These are phyloP conservation scores for Pelecanoides urinatrix DNA, from an alignment of 2,113 vertebrate species.

Conservation along the genomic window DNA sequence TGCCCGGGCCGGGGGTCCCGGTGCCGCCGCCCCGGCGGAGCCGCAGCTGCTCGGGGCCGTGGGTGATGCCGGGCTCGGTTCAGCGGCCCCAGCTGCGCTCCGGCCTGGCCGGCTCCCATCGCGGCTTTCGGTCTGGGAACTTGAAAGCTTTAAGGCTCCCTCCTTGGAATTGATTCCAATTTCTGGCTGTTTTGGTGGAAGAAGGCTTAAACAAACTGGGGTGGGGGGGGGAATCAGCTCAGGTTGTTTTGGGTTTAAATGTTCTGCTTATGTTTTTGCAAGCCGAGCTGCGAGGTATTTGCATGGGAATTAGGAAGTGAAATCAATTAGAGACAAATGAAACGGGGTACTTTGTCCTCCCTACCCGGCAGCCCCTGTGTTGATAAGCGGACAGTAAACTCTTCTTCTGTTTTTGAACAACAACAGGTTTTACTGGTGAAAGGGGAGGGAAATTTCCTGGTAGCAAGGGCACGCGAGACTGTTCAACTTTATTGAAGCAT, in stretches of 20 bases:
- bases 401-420: background rate
- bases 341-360: background rate
- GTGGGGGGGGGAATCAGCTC: too few species aligned
- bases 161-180: background rate
- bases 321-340: background rate
- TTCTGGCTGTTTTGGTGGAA: background rate
- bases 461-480: background rate
- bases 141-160: background rate
- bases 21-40: background rate
- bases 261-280: background rate
- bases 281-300: background rate
- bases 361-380: background rate
- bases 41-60: background rate
- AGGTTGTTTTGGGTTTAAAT: background rate
- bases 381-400: background rate
- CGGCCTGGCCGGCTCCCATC: background rate
- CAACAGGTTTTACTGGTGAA: background rate
- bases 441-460: background rate
- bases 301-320: slow-evolving; percentile 54
- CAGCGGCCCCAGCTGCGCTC: background rate
- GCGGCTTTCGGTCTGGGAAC: accelerated
- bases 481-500: background rate
- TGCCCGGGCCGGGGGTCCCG: too few species aligned
- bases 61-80: background rate
- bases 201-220: background rate